Conservation (phyloP, 2,797 vertebrate genomes). For the Meda fulgida region DNA sequence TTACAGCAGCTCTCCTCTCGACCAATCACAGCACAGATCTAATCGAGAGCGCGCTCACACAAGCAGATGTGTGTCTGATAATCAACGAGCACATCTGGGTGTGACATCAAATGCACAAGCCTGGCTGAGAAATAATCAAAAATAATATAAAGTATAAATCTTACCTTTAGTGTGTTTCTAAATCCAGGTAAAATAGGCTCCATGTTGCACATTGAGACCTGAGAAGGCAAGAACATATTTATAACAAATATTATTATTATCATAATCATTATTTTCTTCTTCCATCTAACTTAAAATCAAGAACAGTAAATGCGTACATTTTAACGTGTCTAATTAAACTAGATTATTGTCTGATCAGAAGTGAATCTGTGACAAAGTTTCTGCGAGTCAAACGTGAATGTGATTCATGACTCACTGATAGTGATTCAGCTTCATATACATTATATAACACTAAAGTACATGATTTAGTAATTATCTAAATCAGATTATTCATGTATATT, state of each 20-base stretch:
- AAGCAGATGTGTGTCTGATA: not conserved
- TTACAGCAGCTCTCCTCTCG: constrained; percentile 23
- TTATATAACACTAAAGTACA: not conserved
- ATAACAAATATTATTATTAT: not conserved
- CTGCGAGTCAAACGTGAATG: not conserved
- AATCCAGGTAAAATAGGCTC: constrained; percentile 78
- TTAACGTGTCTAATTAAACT: not conserved
- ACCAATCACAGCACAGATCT: constrained; percentile 48
- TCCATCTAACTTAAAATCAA: not conserved
- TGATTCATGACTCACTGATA: constrained; percentile 9
- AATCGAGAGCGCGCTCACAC: not conserved
- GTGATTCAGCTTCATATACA: not conserved
- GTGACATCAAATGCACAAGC: not conserved
- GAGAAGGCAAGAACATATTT: not conserved
- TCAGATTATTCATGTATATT: not conserved
- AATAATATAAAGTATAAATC: not conserved
- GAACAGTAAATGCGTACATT: not conserved
- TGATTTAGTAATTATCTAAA: not conserved
- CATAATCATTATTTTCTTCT: not conserved
- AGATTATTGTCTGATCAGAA: not conserved
- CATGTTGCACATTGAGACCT: constrained; percentile 79
- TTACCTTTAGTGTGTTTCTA: constrained; percentile 83
- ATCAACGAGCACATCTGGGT: not conserved
- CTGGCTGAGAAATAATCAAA: not conserved
- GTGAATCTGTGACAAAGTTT: constrained; percentile 22